A percentile compares a stretch with the other conserved stretches of the same genome.
These are phyloP conservation scores for Napeogenes inachia DNA, from an alignment of 2,888 invertebrate species.

Conservation along the genomic window DNA sequence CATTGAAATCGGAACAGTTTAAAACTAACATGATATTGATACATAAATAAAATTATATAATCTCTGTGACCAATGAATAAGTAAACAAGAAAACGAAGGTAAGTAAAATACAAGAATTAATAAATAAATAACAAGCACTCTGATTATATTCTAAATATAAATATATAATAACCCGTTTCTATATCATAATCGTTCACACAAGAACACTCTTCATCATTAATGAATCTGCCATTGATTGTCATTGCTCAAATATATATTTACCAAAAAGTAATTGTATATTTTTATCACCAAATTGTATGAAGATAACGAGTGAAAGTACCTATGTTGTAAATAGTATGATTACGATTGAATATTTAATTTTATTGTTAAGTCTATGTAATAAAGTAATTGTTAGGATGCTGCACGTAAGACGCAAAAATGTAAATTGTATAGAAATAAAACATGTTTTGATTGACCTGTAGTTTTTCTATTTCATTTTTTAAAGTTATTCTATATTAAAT, in stretches of 20 bases:
- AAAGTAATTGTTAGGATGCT: slow-evolving; percentile 51
- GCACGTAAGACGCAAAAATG: slow-evolving; percentile 56
- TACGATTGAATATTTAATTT: slow-evolving; percentile 39
- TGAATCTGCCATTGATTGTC: slow-evolving; percentile 30
- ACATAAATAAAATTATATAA: too few species aligned
- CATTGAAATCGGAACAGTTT: too few species aligned
- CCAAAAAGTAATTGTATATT: slow-evolving; percentile 16
- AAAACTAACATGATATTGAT: too few species aligned
- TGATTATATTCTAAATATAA: too few species aligned
- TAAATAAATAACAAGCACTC: too few species aligned
- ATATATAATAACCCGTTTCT: too few species aligned
- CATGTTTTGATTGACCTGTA: slow-evolving; percentile 54
- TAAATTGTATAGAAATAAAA: slow-evolving; percentile 72
- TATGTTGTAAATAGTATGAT: slow-evolving; percentile 24
- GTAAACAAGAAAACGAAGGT: too few species aligned
- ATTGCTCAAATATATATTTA: slow-evolving; percentile 32
- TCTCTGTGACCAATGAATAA: too few species aligned
- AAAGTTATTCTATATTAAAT: slow-evolving; percentile 8
- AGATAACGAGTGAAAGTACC: slow-evolving; percentile 35
- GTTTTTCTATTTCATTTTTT: slow-evolving; percentile 38
- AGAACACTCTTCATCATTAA: not conserved
- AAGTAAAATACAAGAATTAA: too few species aligned
- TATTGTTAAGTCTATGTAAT: slow-evolving; percentile 50
- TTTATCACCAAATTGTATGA: slow-evolving; percentile 27
- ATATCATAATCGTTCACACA: not conserved